These are phyloP conservation scores for Orthosia cruda DNA, from an alignment of 2,888 invertebrate species.

Conservation along the genomic window DNA sequence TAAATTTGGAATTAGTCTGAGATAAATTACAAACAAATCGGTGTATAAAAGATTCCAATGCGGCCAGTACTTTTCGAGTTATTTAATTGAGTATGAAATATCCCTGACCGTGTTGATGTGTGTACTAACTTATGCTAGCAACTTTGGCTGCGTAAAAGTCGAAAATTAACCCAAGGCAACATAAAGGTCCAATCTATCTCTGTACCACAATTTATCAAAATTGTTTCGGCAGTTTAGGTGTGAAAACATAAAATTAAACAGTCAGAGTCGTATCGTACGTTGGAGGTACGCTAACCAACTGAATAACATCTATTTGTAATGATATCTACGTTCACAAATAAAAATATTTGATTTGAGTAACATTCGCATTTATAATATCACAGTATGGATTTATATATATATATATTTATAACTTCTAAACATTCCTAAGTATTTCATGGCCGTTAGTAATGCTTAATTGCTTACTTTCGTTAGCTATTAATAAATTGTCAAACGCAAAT, in stretches of 20 bases:
- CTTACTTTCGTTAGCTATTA: constrained; percentile 64
- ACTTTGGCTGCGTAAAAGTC: too few species aligned
- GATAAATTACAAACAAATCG: too few species aligned
- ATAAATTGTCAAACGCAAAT: constrained; percentile 43
- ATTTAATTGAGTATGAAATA: too few species aligned
- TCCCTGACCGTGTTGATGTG: too few species aligned
- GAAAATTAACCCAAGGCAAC: not conserved
- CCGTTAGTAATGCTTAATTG: constrained; percentile 48
- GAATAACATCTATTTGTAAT: too few species aligned
- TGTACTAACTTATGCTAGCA: not conserved
- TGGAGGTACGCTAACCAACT: too few species aligned
- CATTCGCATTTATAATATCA: not conserved
- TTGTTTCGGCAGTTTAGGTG: not conserved
- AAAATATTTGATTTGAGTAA: too few species aligned
- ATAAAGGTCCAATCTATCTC: not conserved
- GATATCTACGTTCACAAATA: too few species aligned
- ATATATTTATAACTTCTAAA: constrained; percentile 1
- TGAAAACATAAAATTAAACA: not conserved
- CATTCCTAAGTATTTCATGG: constrained; percentile 42
- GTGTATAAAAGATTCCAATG: too few species aligned
- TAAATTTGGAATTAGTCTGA: too few species aligned
- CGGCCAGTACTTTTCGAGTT: too few species aligned
- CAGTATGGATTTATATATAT: not conserved
- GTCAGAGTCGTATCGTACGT: not conserved
- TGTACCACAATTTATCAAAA: not conserved